These are phyloP conservation scores for Meles meles DNA, from an alignment of 2,113 vertebrate species.

Conservation along the genomic window DNA sequence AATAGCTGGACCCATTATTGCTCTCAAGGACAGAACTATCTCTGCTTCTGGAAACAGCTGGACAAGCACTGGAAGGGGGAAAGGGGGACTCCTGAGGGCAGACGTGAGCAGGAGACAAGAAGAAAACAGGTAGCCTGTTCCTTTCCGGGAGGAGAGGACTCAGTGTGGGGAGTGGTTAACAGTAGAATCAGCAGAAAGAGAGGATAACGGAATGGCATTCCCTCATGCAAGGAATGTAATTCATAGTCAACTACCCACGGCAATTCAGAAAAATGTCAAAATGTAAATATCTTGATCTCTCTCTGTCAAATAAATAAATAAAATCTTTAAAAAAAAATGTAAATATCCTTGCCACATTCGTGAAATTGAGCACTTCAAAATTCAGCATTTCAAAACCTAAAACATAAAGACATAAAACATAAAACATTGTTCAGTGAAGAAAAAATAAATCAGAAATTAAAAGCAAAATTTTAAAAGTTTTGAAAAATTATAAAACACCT, in stretches of 20 bases:
- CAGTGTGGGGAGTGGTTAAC: no score
- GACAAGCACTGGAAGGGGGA: neutral
- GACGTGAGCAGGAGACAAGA: neutral
- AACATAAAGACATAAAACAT: neutral
- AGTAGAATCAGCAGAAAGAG: neutral
- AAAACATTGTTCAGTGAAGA: neutral
- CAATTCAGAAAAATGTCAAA: neutral
- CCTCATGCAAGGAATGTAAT: neutral
- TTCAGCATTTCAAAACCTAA: neutral
- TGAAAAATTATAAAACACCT: neutral
- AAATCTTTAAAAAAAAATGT: no score
- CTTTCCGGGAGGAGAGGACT: neutral
- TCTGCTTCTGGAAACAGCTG: neutral
- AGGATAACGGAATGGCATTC: neutral
- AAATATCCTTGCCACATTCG: neutral
- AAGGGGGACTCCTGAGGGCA: neutral
- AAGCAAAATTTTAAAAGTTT: neutral
- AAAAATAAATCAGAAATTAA: neutral
- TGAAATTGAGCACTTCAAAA: neutral
- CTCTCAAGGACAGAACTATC: neutral
- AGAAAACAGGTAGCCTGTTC: neutral
- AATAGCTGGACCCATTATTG: neutral
- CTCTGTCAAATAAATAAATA: no score
- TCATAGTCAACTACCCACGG: neutral
- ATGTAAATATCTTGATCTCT: no score